These are phyloP conservation scores for Timema podura DNA, from an alignment of 2,888 invertebrate species.

Conservation along the genomic window DNA sequence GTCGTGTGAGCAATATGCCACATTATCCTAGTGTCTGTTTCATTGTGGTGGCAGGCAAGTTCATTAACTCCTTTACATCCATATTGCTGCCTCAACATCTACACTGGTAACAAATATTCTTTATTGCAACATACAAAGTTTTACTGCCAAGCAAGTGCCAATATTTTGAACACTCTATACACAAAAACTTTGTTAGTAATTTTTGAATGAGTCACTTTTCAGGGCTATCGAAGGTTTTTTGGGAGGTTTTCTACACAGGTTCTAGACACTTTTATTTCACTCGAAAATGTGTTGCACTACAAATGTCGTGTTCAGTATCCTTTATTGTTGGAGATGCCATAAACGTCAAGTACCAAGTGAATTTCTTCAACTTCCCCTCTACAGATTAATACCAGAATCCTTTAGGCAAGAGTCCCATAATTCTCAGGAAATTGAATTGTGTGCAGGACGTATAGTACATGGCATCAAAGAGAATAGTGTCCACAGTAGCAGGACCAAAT, in stretches of 20 bases:
- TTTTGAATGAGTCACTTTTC: background rate
- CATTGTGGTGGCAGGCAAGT: conserved; percentile 9
- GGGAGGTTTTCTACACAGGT: background rate
- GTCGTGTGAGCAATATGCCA: background rate
- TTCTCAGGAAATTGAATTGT: too few relatives aligned
- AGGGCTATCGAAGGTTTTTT: background rate
- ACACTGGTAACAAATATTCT: background rate
- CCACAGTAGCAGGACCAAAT: background rate
- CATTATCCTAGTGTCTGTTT: background rate
- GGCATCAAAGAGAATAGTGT: too few relatives aligned
- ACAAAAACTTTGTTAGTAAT: background rate
- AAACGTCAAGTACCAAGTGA: conserved; percentile 5
- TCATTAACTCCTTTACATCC: background rate
- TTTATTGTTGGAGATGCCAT: conserved; percentile 7
- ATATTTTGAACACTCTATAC: background rate
- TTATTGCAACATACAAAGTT: background rate
- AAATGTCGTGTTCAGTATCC: conserved; percentile 10
- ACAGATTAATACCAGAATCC: conserved; percentile 12
- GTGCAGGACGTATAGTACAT: too few relatives aligned
- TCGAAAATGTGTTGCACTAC: background rate
- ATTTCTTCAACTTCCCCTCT: background rate
- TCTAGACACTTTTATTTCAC: conserved; percentile 11
- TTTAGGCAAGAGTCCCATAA: conserved; percentile 10
- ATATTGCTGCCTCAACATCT: background rate
- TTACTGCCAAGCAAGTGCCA: conserved; percentile 6